Base-by-base conservation (phyloP, 2,113 vertebrate genomes). In the Trematocara variabile region DNA sequence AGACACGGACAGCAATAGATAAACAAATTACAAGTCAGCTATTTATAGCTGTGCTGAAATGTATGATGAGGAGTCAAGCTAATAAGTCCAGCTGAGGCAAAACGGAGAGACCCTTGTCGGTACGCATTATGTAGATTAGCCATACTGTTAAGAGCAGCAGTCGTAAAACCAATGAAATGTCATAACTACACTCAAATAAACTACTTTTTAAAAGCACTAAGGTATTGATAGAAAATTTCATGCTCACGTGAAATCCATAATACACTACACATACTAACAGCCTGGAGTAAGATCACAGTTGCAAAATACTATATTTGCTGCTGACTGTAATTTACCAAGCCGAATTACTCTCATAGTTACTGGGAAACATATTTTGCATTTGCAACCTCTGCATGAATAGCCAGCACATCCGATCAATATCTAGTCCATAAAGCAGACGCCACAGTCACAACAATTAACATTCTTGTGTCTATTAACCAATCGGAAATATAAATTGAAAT, bases 361-460 rank as follows among this genome's bases (percentile, higher is more conserved):
- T 91, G 86, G 65, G 92, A 92, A 92, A 77, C 86, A 83, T 86
- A 92, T 86, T 93, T 90, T 92, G 83, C 80, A 89, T 94, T 88
- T 86, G 87, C 80, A 82, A 85, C 77, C 73, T 16, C 60, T 88
- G 70, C 85, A 86, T 12, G 8, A 87, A 88, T 89, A 63, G 22
- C 58, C 54, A 89, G 87, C 85, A 28, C 48, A 79, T 30, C 84
- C 4, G 9, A 84, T 93, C 87, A 22, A 93, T 93, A 86, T 52
- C 55, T 8, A 28, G 77, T 68, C 90, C 79, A 91, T 93, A 92
- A 93, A 92, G 80, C 77, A 84, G 90, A 93, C 86, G 91, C 91
- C 88, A 91, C 79, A 33, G 70, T 90, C 87, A 75, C 75, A 82
- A 70, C 82, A 90, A 80, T 85, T 79, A 89, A 81, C 28, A 2